Evolutionary conservation across 2,888 invertebrate genomes (phyloP), one percentile per base, ranked within the genome.

Genomic region (Lithophane ornitopus): DNA sequence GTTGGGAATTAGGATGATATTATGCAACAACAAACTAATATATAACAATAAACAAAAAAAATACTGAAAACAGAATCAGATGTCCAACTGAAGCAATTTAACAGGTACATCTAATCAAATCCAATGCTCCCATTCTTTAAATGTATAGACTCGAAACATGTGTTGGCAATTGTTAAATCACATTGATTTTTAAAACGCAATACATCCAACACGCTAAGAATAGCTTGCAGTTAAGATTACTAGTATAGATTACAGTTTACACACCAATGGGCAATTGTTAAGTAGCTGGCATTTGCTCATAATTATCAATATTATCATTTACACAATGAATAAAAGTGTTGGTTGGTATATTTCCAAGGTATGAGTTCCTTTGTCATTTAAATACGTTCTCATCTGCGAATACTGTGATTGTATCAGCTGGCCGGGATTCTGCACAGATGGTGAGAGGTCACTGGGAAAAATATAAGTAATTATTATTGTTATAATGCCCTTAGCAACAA

Each of bases 171-270:
- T 70, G 81, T 78, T 52, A 62, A 39, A 66, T 67, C 71, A 49
- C 66, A 76, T 80, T 69, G 78, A 65, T 82, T 86, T 85, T 78
- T 82, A 56, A 73, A 78, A 84, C 85, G 82, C 86, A 82, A 82
- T 84, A 71, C 63, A 39, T 52, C 11, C 39, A 70, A 56, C 56
- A 66, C 44, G 28, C 69, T 83, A 83, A 70, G 74, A 70, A 76
- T 79, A 85, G 67, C 54, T 49, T 26, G 49, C 72, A 78, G 74
- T 86, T 82, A 76, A 78, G 77, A 79, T 84, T 76, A 70, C 76
- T 12, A 49, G 68, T 71, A 39, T 75, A 72, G 74, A 78, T 85
- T 85, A 85, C 74, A 52, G n/a, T 70, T 76, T 62, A 84, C 63
- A 80, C 84, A 67, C 34, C 56, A 70, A 67, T 63, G 46, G 22